Evolutionary conservation across 2,113 vertebrate genomes (phyloP).

Genomic region (Zingel zingel): DNA sequence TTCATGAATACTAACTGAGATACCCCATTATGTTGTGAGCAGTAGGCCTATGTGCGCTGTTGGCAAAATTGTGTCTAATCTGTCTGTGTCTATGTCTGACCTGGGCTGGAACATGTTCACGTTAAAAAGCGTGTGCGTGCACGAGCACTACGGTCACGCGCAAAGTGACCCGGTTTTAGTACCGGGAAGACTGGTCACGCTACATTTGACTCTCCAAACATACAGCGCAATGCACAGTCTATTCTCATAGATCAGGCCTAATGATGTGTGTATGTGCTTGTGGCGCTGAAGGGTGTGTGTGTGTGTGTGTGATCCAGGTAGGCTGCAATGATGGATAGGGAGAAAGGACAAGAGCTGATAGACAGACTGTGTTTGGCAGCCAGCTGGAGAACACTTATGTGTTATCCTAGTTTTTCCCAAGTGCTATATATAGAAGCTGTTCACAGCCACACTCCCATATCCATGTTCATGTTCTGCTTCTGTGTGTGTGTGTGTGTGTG

Average conservation of each 20-base stretch:
- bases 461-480: conserved; percentile 34
- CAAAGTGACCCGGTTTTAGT: too few species aligned
- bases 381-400: conserved; percentile 47
- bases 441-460: conserved; percentile 34
- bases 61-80: too few species aligned
- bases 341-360: too few species aligned
- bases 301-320: conserved; percentile 21
- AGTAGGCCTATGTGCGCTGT: too few species aligned
- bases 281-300: neutral
- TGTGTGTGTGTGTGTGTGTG: conserved; percentile 34
- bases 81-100: too few species aligned
- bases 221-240: neutral
- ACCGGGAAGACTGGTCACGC: too few species aligned
- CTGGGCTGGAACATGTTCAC: too few species aligned
- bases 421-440: conserved; percentile 64
- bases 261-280: conserved; percentile 13
- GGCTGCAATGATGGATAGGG: too few species aligned
- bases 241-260: neutral
- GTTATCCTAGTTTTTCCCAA: conserved; percentile 54
- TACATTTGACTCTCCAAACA: neutral
- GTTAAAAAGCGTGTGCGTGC: too few species aligned
- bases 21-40: too few species aligned
- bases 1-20: too few species aligned
- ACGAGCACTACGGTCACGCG: too few species aligned
- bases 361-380: neutral